Percentiles rank a stretch among this genome's conserved stretches.
Conservation (phyloP, 2,888 invertebrate genomes). For the Octonoba sinensis region DNA sequence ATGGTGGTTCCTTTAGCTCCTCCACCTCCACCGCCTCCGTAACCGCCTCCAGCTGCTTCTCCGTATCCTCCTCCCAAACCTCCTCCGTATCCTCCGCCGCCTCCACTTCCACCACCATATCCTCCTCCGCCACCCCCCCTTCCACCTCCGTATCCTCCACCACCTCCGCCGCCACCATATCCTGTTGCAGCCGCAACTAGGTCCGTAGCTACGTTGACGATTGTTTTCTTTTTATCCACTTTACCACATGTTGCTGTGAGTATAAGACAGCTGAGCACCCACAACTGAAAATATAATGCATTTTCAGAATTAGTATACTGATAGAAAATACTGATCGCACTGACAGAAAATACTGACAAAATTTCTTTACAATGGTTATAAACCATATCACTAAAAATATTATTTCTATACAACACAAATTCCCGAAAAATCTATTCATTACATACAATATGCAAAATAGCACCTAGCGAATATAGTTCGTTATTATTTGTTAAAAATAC, state of each 20-base stretch:
- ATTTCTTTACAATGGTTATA: too few species aligned
- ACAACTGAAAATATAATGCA: slow-evolving; percentile 31
- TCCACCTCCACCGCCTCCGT: neutral
- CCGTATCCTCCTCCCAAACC: slow-evolving; percentile 27
- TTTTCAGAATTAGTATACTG: too few species aligned
- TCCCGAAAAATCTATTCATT: too few species aligned
- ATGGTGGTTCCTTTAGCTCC: slow-evolving; percentile 41
- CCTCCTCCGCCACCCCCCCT: slow-evolving; percentile 25
- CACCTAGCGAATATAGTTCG: too few species aligned
- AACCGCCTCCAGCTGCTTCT: neutral
- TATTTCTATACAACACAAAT: too few species aligned
- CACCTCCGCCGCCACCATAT: slow-evolving; percentile 37
- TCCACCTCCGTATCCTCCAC: slow-evolving; percentile 13
- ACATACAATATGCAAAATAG: too few species aligned
- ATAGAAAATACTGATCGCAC: too few species aligned
- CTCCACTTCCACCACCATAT: slow-evolving; percentile 11
- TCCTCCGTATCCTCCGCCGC: slow-evolving; percentile 29
- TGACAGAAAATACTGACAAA: too few species aligned
- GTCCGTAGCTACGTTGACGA: slow-evolving; percentile 29
- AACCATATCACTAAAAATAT: too few species aligned
- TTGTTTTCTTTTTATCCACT: slow-evolving; percentile 34
- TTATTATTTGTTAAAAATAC: too few species aligned
- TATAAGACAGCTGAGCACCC: slow-evolving; percentile 53
- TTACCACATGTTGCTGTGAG: slow-evolving; percentile 46
- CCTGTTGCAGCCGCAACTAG: slow-evolving; percentile 49